These are phyloP conservation scores for Chaetodon trifascialis DNA, from an alignment of 2,113 vertebrate genomes.

Conservation along the genomic window DNA sequence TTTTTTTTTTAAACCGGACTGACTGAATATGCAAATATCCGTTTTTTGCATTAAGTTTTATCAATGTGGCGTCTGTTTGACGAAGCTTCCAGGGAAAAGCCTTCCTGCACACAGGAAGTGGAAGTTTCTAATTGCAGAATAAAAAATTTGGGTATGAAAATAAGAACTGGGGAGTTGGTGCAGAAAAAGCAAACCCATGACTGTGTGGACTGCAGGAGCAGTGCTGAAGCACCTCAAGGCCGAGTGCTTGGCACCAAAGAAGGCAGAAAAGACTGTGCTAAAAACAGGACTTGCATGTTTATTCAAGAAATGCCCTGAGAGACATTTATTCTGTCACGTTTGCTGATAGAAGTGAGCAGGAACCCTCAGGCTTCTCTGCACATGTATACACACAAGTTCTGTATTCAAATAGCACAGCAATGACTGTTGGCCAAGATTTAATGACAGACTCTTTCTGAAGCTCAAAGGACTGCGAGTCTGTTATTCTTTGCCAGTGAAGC, in stretches of 20 bases:
- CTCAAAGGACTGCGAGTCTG: constrained; percentile 20
- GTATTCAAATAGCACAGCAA: not conserved
- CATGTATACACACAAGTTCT: constrained; percentile 17
- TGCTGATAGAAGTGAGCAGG: not conserved
- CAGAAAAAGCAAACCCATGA: not conserved
- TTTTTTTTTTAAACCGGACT: not conserved
- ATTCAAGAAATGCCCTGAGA: constrained; percentile 8
- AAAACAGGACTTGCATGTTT: not conserved
- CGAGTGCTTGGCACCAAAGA: not conserved
- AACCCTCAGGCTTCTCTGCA: not conserved
- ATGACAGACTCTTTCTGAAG: constrained; percentile 32
- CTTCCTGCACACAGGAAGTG: not conserved
- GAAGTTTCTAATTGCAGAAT: not conserved
- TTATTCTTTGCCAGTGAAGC: constrained; percentile 26
- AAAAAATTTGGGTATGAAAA: not conserved
- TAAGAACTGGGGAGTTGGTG: not conserved
- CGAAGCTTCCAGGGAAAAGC: constrained; percentile 1
- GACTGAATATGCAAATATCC: not conserved
- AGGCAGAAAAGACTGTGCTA: not conserved
- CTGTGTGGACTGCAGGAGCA: not conserved
- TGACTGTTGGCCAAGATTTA: not conserved
- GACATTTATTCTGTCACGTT: not conserved
- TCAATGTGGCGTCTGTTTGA: not conserved
- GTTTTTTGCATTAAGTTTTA: constrained; percentile 21
- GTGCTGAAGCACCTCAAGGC: not conserved